Evolutionary conservation across 1,140 invertebrate species (phyloP).

Genomic region (Leptoteleia sp.): DNA sequence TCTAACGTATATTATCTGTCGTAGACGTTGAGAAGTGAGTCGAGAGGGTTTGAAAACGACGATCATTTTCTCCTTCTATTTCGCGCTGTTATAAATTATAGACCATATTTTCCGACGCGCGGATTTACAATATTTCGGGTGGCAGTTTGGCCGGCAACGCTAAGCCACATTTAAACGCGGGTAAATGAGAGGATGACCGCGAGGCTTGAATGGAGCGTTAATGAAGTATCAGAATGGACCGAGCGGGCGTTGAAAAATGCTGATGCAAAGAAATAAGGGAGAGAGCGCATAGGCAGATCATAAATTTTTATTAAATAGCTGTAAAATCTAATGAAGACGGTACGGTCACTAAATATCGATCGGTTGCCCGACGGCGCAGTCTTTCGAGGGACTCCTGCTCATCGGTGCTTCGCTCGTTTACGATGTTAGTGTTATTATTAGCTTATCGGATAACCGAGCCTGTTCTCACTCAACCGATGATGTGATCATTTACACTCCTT

Average conservation of each 20-base stretch:
- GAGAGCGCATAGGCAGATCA: constrained; percentile 6
- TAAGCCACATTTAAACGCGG: too few relatives aligned
- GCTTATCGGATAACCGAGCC: constrained; percentile 60
- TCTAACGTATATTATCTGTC: too few relatives aligned
- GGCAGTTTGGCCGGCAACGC: too few relatives aligned
- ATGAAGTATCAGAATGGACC: constrained; percentile 1
- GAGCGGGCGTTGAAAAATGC: constrained; percentile 19
- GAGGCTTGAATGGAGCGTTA: constrained; percentile 1
- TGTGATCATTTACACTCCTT: constrained; percentile 62
- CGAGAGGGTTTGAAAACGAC: too few relatives aligned
- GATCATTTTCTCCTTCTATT: too few relatives aligned
- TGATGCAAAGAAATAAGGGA: constrained; percentile 9
- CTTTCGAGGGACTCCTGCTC: constrained; percentile 48
- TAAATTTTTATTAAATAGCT: constrained; percentile 47
- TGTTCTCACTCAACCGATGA: constrained; percentile 61
- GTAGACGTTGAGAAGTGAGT: too few relatives aligned
- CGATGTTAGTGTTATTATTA: constrained; percentile 61
- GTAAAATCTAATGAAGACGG: constrained; percentile 56
- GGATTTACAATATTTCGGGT: too few relatives aligned
- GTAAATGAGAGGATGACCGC: too few relatives aligned
- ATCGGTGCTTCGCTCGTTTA: constrained; percentile 41
- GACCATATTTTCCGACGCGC: too few relatives aligned
- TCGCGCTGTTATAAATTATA: too few relatives aligned
- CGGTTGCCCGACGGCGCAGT: constrained; percentile 32
- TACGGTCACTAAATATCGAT: constrained; percentile 58